Evolutionary conservation across 2,888 invertebrate genomes (phyloP).

Genomic region (Phortica magna): DNA sequence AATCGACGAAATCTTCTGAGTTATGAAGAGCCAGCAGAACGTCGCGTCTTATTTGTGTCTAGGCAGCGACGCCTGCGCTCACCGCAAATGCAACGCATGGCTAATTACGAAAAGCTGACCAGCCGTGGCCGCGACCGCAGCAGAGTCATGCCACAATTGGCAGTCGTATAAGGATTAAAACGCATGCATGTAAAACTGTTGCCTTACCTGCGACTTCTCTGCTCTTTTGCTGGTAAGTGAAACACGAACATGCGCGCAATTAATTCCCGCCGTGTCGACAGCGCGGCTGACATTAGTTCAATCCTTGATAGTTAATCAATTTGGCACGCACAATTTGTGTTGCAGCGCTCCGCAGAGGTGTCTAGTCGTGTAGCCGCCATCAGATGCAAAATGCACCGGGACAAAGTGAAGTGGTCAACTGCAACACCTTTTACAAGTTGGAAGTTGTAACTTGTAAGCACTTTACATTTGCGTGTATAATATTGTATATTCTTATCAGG

Average conservation of each 20-base stretch:
- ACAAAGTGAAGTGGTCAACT: too few species aligned
- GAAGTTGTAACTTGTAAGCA: too few species aligned
- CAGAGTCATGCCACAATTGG: not conserved
- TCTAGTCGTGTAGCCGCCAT: too few species aligned
- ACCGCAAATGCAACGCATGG: not conserved
- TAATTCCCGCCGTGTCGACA: slow-evolving; percentile 39
- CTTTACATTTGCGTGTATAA: too few species aligned
- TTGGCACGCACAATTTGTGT: slow-evolving; percentile 47
- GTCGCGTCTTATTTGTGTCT: not conserved
- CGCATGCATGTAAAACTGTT: slow-evolving; percentile 24
- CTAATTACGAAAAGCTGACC: slow-evolving; percentile 19
- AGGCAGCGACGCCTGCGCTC: not conserved
- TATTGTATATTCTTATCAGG: too few species aligned
- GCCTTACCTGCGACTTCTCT: slow-evolving; percentile 16
- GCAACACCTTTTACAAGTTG: too few species aligned
- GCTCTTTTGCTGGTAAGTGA: not conserved
- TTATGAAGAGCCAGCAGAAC: too few species aligned
- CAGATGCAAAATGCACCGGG: too few species aligned
- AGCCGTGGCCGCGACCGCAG: not conserved
- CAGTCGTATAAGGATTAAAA: not conserved
- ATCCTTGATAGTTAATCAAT: slow-evolving; percentile 50
- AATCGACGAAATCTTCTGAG: too few species aligned
- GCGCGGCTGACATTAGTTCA: slow-evolving; percentile 36
- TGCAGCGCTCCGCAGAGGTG: not conserved
- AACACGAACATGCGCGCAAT: slow-evolving; percentile 50